These are phyloP conservation scores for Larimichthys crocea DNA, from an alignment of 2,113 vertebrate genomes.

Conservation along the genomic window DNA sequence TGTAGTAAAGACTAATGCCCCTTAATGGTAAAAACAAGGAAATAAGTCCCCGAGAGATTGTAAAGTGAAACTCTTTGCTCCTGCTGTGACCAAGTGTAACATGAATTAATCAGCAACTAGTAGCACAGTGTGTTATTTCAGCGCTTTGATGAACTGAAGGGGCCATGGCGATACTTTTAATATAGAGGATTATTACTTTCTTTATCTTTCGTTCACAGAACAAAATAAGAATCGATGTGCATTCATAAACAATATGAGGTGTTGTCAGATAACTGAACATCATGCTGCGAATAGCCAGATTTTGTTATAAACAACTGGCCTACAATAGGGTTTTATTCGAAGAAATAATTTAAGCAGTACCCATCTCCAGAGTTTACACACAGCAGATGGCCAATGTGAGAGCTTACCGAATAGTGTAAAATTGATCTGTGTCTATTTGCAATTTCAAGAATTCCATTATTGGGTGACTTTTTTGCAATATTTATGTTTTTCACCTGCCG, in stretches of 20 bases:
- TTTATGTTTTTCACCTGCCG: conserved; percentile 61
- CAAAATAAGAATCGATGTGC: conserved; percentile 65
- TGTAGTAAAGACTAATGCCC: conserved; percentile 15
- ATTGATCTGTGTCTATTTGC: conserved; percentile 56
- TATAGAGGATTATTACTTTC: conserved; percentile 69
- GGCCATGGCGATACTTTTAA: conserved; percentile 59
- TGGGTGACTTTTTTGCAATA: conserved; percentile 58
- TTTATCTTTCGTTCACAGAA: conserved; percentile 67
- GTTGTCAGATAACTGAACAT: conserved; percentile 62
- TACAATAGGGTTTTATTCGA: conserved; percentile 27
- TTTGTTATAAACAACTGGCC: conserved; percentile 57
- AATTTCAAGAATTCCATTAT: conserved; percentile 60
- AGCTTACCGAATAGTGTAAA: conserved; percentile 43
- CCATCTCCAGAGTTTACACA: conserved; percentile 26
- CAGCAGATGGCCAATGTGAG: conserved; percentile 42
- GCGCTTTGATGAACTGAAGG: conserved; percentile 58
- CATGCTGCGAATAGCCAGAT: conserved; percentile 48
- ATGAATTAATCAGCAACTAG: conserved; percentile 70
- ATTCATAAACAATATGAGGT: conserved; percentile 71
- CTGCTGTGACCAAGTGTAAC: conserved; percentile 52
- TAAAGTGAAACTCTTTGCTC: conserved; percentile 46
- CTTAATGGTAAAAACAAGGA: conserved; percentile 49
- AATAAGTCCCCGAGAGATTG: conserved; percentile 25
- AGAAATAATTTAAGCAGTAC: conserved; percentile 34
- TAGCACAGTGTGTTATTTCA: conserved; percentile 55